Evolutionary conservation across 2,888 invertebrate genomes (phyloP).

Genomic region (Phortica magna): DNA sequence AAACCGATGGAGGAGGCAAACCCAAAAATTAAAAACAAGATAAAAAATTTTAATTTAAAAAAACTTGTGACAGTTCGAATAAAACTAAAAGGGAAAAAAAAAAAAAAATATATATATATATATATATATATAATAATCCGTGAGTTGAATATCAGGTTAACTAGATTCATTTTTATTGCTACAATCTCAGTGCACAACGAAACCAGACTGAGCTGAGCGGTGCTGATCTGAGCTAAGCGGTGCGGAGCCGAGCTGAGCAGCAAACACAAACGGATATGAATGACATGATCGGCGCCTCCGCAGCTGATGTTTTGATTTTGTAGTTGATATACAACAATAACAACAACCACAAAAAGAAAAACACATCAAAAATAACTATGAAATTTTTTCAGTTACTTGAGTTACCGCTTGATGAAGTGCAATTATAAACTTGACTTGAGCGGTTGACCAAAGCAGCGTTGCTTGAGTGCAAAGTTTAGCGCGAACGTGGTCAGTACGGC

Average conservation of each 20-base stretch:
- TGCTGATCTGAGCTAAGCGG: background rate
- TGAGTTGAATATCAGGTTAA: conserved; percentile 40
- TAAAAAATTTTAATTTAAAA: background rate
- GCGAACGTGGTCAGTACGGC: background rate
- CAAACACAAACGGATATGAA: conserved; percentile 21
- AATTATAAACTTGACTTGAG: conserved; percentile 56
- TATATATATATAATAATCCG: conserved; percentile 19
- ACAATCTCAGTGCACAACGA: background rate
- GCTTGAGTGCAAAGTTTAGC: conserved; percentile 18
- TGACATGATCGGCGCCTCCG: conserved; percentile 27
- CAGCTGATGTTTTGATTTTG: conserved; percentile 22
- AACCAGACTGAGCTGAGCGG: background rate
- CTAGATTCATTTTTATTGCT: conserved; percentile 22
- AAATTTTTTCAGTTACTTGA: background rate
- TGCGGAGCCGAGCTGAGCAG: background rate
- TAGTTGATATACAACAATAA: conserved; percentile 8
- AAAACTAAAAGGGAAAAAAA: conserved; percentile 23
- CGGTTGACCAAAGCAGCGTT: background rate
- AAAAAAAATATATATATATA: too few relatives aligned
- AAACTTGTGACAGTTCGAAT: conserved; percentile 30
- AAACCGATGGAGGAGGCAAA: background rate
- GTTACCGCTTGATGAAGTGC: conserved; percentile 51
- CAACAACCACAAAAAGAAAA: conserved; percentile 3
- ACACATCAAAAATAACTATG: conserved; percentile 3
- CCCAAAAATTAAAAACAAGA: background rate